These are phyloP conservation scores for Podarcis cretensis DNA, from an alignment of 2,113 vertebrate genomes.

Conservation along the genomic window DNA sequence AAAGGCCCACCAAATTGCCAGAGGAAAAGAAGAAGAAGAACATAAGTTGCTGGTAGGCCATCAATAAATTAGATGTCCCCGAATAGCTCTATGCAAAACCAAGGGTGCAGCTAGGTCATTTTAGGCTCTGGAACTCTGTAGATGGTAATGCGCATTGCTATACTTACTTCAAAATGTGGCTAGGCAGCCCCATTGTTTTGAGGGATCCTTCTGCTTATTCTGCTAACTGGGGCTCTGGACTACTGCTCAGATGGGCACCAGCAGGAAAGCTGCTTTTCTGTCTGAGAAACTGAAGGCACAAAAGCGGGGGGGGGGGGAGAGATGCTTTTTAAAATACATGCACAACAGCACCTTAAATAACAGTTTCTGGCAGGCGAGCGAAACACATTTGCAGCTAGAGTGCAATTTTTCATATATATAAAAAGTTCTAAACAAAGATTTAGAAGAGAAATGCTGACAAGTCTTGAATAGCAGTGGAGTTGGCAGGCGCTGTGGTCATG, in stretches of 20 bases:
- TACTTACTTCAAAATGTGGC: too few relatives aligned
- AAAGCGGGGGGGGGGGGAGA: not conserved
- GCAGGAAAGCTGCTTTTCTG: not conserved
- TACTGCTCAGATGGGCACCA: too few relatives aligned
- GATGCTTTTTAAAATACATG: not conserved
- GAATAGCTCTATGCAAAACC: not conserved
- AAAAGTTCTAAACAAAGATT: constrained; percentile 8
- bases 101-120: not conserved
- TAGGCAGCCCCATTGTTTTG: too few relatives aligned
- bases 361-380: not conserved
- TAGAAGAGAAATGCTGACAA: constrained; percentile 20
- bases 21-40: not conserved
- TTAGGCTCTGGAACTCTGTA: too few relatives aligned
- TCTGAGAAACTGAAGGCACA: not conserved
- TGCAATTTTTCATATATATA: constrained; percentile 12
- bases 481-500: constrained; percentile 1
- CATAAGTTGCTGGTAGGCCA: not conserved
- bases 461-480: not conserved
- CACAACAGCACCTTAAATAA: not conserved
- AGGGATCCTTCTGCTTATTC: too few relatives aligned
- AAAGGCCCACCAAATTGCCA: not conserved
- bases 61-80: not conserved
- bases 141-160: too few relatives aligned
- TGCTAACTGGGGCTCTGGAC: too few relatives aligned
- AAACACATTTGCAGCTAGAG: not conserved